Base-by-base conservation (phyloP, 2,113 vertebrate species). In the Turdus rufiventris region DNA sequence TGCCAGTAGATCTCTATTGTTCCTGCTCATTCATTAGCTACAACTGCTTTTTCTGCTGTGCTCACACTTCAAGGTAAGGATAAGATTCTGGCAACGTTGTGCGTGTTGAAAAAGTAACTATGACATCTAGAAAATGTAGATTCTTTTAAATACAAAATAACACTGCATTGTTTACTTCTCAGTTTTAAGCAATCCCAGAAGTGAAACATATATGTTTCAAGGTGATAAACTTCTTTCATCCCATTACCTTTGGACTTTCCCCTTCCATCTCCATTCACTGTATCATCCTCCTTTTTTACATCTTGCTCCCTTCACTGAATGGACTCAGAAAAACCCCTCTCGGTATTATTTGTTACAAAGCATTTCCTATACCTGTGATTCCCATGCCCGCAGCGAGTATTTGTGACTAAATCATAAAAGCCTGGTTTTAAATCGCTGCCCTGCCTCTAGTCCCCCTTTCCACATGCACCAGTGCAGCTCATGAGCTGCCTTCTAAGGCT, bases 1-100 rank as follows among this genome's bases (percentile, higher is more conserved):
- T 95, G 77, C 67, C 71, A 88, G 45, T 76, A 88, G 87, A 84
- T 86, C 79, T 83, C 82, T 80, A 91, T 94, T 96, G 91, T 96
- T 61, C 85, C 38, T 94, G 82, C 61, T 94, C 91, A 94, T 48
- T 96, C 93, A 83, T 88, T 81, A 96, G 58, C 82, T 74, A 47
- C 81, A 91, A 80, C 67, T 54, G 60, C 77, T 75, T 85, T 76
- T 88, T 72, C 68, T 86, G 45, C 78, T 78, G 85, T 58, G 78
- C 77, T 90, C 65, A 71, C 58, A 51, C 61, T 91, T 94, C 67
- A 93, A 94, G 89, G 87, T 91, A 93, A 91, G 74, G 87, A 71
- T 85, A 91, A 94, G 70, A 66, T 91, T 65, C 62, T 66, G 40
- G 42, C 81, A 34, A 57, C 3, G 8, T 9, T 68, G 43, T 47